A percentile compares a stretch with the other conserved stretches of the same genome.
These are phyloP conservation scores for Heliothis subflexa DNA, from an alignment of 1,140 invertebrate species.

Conservation along the genomic window DNA sequence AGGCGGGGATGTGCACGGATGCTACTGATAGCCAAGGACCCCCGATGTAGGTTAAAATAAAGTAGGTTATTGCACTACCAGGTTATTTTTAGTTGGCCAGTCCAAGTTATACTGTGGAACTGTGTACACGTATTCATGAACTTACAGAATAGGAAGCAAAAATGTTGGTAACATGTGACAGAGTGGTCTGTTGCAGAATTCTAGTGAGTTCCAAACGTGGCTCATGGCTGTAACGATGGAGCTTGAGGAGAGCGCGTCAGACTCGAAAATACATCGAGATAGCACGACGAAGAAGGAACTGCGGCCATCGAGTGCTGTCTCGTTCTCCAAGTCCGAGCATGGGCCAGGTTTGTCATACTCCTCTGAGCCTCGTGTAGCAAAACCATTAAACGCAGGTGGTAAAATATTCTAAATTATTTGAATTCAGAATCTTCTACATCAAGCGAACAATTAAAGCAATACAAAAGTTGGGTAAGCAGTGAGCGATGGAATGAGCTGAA, in stretches of 20 bases:
- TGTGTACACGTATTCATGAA: slow-evolving; percentile 60
- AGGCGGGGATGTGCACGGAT: slow-evolving; percentile 79
- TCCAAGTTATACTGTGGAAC: slow-evolving; percentile 62
- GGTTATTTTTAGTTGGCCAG: slow-evolving; percentile 76
- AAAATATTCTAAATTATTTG: neutral
- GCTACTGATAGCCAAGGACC: slow-evolving; percentile 77
- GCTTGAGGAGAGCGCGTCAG: slow-evolving; percentile 78
- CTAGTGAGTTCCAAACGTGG: slow-evolving; percentile 55
- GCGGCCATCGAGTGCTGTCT: slow-evolving; percentile 80
- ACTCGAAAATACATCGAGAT: slow-evolving; percentile 79
- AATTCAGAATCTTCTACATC: slow-evolving; percentile 65
- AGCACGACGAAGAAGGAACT: slow-evolving; percentile 78
- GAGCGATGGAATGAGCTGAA: slow-evolving; percentile 85
- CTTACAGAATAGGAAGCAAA: slow-evolving; percentile 50
- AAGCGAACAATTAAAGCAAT: slow-evolving; percentile 79
- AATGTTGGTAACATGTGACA: slow-evolving; percentile 59
- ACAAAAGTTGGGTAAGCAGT: slow-evolving; percentile 79
- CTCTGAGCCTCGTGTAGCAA: neutral
- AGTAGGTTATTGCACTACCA: slow-evolving; percentile 85
- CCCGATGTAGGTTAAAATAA: slow-evolving; percentile 84
- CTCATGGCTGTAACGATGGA: slow-evolving; percentile 84
- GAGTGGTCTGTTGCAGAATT: slow-evolving; percentile 64
- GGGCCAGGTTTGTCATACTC: slow-evolving; percentile 71
- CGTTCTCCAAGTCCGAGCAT: slow-evolving; percentile 80
- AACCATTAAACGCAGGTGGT: neutral